phyloP scores from a whole-genome alignment of 2,113 vertebrate species.

The Lethenteron camtschaticum region DNA sequence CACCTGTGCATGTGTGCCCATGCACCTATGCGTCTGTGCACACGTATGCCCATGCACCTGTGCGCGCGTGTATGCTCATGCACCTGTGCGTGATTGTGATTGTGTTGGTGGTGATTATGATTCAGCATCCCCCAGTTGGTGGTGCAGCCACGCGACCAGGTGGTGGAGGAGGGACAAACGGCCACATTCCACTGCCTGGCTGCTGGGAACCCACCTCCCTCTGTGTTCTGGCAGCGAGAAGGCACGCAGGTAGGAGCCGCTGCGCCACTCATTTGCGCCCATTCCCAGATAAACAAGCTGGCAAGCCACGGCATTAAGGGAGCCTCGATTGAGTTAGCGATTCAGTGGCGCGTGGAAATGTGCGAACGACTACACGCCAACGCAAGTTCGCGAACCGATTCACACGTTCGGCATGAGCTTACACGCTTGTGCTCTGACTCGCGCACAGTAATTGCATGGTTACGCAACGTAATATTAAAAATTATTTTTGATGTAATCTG shows the following conservation, averaged over 20 bases:
- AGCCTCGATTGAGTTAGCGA: too few relatives aligned
- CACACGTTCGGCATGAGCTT: too few relatives aligned
- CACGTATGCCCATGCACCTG: background rate
- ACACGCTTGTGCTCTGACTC: too few relatives aligned
- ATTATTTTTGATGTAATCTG: too few relatives aligned
- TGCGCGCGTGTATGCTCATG: background rate
- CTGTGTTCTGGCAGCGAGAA: background rate
- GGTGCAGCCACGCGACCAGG: conserved; percentile 3
- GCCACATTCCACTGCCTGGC: conserved; percentile 2
- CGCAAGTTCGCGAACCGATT: too few relatives aligned
- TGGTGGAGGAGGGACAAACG: background rate
- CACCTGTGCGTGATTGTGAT: background rate
- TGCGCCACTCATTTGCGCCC: background rate
- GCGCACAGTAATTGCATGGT: too few relatives aligned
- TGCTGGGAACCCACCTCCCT: conserved; percentile 2
- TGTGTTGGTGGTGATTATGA: background rate
- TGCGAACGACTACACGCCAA: too few relatives aligned
- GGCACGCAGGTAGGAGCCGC: background rate
- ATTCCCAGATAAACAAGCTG: background rate
- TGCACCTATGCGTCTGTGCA: background rate
- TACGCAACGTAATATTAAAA: too few relatives aligned
- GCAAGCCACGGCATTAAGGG: background rate
- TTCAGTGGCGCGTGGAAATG: too few relatives aligned
- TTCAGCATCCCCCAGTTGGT: background rate
- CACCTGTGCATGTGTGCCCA: background rate